Evolutionary conservation across 2,113 vertebrate genomes (phyloP), one percentile per base, ranked within the genome.

Genomic region (Heliornis fulica): DNA sequence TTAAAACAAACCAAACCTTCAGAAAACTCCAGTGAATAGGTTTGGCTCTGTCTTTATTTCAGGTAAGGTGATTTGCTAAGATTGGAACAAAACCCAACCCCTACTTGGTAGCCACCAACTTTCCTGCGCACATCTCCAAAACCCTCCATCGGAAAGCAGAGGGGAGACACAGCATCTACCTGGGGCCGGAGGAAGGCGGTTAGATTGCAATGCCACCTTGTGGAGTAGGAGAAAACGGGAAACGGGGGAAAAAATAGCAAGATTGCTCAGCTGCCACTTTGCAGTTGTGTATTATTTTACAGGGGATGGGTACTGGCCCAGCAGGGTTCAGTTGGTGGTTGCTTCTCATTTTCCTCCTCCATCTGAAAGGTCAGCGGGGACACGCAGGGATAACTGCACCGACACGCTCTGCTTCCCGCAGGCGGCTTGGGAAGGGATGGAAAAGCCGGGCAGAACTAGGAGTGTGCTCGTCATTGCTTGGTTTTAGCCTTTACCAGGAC

Each of bases 161-260:
- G 36, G 34, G 59, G 50, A 64, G 46, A 40, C 1, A 34, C 75
- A 80, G 69, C 77, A 38, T 14, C 32, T 9, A 91, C 77, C 89
- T 82, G 91, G 89, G 50, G 57, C 69, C 1, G 9, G 40, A 34
- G 40, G 64, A 81, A 93, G 94, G 87, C 6, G 28, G 54, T 72
- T 72, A 61, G 89, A 92, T 83, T 94, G 95, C 93, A 96, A 92
- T 88, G 77, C 97, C 95, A 97, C 81, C 97, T 97, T 95, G 94
- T 97, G 96, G 95, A 95, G 53, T 5, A 71, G 83, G 15, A 91
- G 79, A 51, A 94, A 83, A 97, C 0, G 13, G 38, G 46, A 83
- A 18, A 31, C 1, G 1, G 31, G 15, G 25, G 26, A 25, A 28
- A 51, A 14, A 25, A 51, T 26, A 28, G 25, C 14, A 15, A 13